Base-by-base conservation (phyloP, 2,888 invertebrate genomes). In the Urechis unicinctus region DNA sequence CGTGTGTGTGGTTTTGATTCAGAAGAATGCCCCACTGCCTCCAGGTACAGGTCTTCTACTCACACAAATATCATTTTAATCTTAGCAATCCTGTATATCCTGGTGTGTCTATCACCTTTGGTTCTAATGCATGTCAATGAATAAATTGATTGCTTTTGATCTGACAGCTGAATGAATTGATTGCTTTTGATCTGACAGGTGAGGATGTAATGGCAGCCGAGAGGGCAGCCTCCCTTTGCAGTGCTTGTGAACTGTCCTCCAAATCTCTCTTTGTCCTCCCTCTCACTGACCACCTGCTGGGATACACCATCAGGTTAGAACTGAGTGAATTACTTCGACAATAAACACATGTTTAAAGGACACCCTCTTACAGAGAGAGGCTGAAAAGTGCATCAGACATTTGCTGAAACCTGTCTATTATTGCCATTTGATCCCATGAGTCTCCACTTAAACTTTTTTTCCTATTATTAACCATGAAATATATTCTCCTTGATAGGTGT, bases 211-310 rank as follows among this genome's bases (percentile, higher is more conserved):
- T 90, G 45, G 91, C 93, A 0, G 88, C 90, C 0, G 96, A 98
- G 77, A 83, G 92, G 67, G 94, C 94, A 1, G 87, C 91, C 42
- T 88, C 90, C 1, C 82, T 99, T 1, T 94, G 95, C 71, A 85
- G 87, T 17, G 88, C 90, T 26, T 97, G 96, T 77, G 92, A 93
- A 68, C 84, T 98, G 60, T 88, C 89, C 62, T 87, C 91, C 5
- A 96, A 95, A 79, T 87, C 89, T 60, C 81, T 99, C 29, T 97
- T 93, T 78, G 89, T 96, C 50, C 82, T 96, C 48, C 94, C 95
- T 1, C 77, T 79, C 56, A 89, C 88, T 46, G 94, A 96, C 75
- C 91, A 93, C 76, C 83, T 95, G 48, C 80, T 83, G 59, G 85
- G 85, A n/a, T 85, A 84, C 65, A 83, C 82, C 49, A 78, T 84